Base-by-base conservation (phyloP, 2,797 vertebrate genomes). In the Fringilla coelebs region DNA sequence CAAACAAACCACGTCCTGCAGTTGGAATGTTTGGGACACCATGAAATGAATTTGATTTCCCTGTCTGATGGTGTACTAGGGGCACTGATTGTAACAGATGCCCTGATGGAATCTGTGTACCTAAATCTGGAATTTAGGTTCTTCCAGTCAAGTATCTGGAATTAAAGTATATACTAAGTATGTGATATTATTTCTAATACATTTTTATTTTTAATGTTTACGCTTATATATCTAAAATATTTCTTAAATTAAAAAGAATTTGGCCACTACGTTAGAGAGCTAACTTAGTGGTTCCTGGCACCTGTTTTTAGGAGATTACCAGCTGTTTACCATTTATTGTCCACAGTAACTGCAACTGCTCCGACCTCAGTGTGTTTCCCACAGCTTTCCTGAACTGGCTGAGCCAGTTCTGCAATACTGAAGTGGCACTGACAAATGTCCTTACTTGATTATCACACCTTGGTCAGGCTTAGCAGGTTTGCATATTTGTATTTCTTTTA, bases 1-100 rank as follows among this genome's bases (percentile, higher is more conserved):
- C 85, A 94, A 96, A 96, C 84, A 91, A 95, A 84, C 85, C 73
- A 79, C 17, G 40, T 79, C 60, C 77, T 94, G 87, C 87, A 94
- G 82, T 72, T 93, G 88, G 89, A 91, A 90, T 85, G 66, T 74
- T 96, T 96, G 11, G 63, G 88, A 80, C 83, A 73, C 67, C 9
- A 6, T 85, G 78, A 86, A 88, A 87, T 85, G 29, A 78, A 90
- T 94, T 94, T 89, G 83, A 85, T 94, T 96, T 95, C 76, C 43
- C n/a, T 61, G 62, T 63, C 61, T 70, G 46, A 40, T 66, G 65
- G 72, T 70, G 45, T 45, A 67, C 54, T 26, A 71, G 45, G 67
- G 52, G 41, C 83, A 83, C 10, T 40, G 31, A 45, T 81, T 82
- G n/a, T 91, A 89, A 60, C 21, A 75, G 58, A 92, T 72, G 41